Conservation (phyloP, 2,888 invertebrate species). For the Xanthia togata region DNA sequence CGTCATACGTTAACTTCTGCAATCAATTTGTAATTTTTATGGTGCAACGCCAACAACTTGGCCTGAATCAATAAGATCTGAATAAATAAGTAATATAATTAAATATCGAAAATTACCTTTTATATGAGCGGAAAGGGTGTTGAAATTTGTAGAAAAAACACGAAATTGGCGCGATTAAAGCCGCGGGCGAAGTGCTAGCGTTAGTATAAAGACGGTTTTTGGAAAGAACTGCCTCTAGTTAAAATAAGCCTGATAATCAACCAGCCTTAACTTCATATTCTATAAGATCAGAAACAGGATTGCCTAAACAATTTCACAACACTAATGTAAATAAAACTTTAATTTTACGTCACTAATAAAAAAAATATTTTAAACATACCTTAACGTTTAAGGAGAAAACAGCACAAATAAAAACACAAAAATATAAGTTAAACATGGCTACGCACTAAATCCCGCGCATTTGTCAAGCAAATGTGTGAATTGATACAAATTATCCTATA, state of each 20-base stretch:
- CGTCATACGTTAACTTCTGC: no score
- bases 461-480: constrained; percentile 76
- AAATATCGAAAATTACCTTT: background rate
- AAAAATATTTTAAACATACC: constrained; percentile 32
- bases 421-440: constrained; percentile 47
- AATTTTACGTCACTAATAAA: background rate
- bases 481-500: constrained; percentile 67
- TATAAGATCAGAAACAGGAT: background rate
- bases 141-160: no score
- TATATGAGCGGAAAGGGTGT: background rate
- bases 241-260: background rate
- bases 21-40: no score
- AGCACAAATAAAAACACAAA: constrained; percentile 33
- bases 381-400: constrained; percentile 39
- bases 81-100: no score
- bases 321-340: background rate
- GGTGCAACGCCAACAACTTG: no score
- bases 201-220: background rate
- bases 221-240: no score
- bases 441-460: constrained; percentile 35
- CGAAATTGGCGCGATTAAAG: background rate
- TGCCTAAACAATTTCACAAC: background rate
- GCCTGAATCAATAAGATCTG: no score
- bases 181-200: background rate
- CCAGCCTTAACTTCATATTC: background rate